Conservation (phyloP, 2,113 vertebrate species). For the Scartelaos histophorus region DNA sequence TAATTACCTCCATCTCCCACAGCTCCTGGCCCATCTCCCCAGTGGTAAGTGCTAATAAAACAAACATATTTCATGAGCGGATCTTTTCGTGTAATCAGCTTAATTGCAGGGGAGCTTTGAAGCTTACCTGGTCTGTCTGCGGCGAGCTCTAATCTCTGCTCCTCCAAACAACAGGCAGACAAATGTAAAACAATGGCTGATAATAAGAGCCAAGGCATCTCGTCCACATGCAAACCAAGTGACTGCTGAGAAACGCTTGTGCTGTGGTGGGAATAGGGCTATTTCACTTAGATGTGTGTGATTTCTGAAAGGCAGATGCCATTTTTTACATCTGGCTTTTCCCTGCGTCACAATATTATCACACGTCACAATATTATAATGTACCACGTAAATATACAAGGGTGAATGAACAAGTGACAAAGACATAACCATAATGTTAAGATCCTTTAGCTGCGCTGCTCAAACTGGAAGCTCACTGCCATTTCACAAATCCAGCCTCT, state of each 20-base stretch:
- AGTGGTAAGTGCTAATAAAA: slow-evolving; percentile 54
- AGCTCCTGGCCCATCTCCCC: slow-evolving; percentile 39
- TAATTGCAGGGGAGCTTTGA: slow-evolving; percentile 70
- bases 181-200: slow-evolving; percentile 63
- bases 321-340: slow-evolving; percentile 38
- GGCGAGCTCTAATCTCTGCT: slow-evolving; percentile 59
- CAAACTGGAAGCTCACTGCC: no score
- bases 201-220: slow-evolving; percentile 46
- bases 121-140: slow-evolving; percentile 43
- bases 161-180: slow-evolving; percentile 70
- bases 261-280: slow-evolving; percentile 72
- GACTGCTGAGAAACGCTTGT: slow-evolving; percentile 73
- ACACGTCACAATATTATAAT: slow-evolving; percentile 16
- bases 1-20: slow-evolving; percentile 74
- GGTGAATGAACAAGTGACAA: no score
- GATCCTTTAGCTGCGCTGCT: no score
- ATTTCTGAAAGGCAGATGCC: slow-evolving; percentile 59
- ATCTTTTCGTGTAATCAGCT: slow-evolving; percentile 57
- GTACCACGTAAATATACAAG: no score
- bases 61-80: slow-evolving; percentile 44
- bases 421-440: no score
- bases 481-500: no score
- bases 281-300: slow-evolving; percentile 73
- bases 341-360: slow-evolving; percentile 11
- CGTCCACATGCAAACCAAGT: slow-evolving; percentile 68